Base-by-base conservation (phyloP, 1,140 invertebrate genomes). In the Hesperophylax magnus region DNA sequence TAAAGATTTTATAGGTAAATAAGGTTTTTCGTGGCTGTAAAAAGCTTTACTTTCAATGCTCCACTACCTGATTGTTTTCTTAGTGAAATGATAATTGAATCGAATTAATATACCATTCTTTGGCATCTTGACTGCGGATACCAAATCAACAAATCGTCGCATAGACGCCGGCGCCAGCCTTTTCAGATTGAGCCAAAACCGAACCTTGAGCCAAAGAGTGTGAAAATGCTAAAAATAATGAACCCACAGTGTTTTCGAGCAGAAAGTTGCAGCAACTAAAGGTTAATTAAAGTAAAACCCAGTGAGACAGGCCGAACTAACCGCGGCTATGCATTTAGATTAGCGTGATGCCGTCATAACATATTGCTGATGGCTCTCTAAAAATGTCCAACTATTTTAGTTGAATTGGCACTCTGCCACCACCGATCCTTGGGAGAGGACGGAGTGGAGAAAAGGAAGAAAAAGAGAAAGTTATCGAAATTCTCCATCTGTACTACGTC, bases 301-400 rank as follows among this genome's bases (percentile, higher is more conserved):
- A 58, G 63, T 77, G 67, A 61, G 65, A 58, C 54, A 65, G 54
- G 54, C 54, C 39, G 18, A 58, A 27, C 27, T 74, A 53, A 24
- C 14, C 20, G 47, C 54, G 4, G 17, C 53, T 27, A 7, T 74
- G 71, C 71, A 74, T 74, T 54, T 24, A 74, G 71, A 74, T 74
- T 54, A 56, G 6, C 71, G 27, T 18, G 65, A 52, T 74, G 56
- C 79, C 82, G 74, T 80, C 82, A 83, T 79, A 81, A 83, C n/a
- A n/a, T 83, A 83, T 81, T 83, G 69, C 78, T 80, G 76, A 80
- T 80, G 82, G 77, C 67, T 81, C 80, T 84, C 83, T 84, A 84
- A 84, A 84, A 84, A 84, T 84, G 83, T 80, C 80, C 67, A 80
- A 84, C 83, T 84, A 84, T 84, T 84, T 84, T 69, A 82, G 83